A percentile compares a stretch with the other conserved stretches of the same genome.
phyloP scores from a whole-genome alignment of 2,113 vertebrate species.

The Recurvirostra avosetta region DNA sequence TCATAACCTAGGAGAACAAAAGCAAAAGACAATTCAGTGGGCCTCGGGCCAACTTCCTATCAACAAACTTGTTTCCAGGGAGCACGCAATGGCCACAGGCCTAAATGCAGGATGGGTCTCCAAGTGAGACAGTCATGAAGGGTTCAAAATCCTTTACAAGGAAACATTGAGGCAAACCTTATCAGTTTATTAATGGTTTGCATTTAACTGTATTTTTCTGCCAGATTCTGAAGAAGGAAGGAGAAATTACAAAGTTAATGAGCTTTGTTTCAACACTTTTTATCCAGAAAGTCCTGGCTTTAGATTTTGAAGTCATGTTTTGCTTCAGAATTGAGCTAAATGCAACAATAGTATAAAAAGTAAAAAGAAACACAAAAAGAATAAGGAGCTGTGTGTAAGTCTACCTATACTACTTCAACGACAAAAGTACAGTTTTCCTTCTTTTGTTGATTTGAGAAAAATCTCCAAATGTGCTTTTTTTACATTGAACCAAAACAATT shows the following conservation, averaged over 20 bases:
- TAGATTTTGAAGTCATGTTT: background rate
- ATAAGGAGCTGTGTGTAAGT: background rate
- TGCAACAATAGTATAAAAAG: background rate
- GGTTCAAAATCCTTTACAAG: background rate
- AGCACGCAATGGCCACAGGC: background rate
- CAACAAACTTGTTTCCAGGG: background rate
- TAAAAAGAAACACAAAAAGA: background rate
- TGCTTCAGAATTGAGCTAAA: background rate
- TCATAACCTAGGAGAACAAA: conserved; percentile 65
- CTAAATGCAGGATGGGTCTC: background rate
- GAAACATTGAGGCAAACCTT: background rate
- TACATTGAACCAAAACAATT: background rate
- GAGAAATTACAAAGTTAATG: background rate
- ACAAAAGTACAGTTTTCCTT: background rate
- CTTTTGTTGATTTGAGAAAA: background rate
- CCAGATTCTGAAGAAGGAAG: background rate
- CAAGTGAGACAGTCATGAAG: background rate
- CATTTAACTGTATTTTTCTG: background rate
- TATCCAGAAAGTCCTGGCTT: background rate
- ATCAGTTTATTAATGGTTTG: background rate
- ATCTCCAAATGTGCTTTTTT: background rate
- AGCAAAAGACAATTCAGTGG: background rate
- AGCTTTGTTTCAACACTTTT: background rate
- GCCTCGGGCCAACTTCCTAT: background rate
- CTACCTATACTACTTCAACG: background rate